Evolutionary conservation across 1,140 invertebrate species (phyloP).

Genomic region (Temnothorax curvispinosus): DNA sequence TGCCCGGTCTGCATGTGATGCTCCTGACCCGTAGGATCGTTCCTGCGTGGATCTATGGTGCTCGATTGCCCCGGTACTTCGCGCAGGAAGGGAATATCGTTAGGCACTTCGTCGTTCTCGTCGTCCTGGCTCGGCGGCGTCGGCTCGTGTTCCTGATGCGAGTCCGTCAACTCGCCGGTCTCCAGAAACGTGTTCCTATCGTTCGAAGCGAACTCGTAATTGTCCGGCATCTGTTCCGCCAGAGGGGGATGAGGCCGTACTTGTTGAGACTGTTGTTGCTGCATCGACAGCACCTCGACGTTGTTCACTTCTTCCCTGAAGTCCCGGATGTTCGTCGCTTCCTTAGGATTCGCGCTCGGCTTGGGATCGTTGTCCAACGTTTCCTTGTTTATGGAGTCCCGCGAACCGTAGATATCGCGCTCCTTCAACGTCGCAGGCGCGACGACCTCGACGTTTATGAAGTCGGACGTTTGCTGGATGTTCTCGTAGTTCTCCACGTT

Average conservation of each 20-base stretch:
- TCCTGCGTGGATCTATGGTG: conserved; percentile 80
- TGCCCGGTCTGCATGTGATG: conserved; percentile 77
- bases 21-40: conserved; percentile 84
- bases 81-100: conserved; percentile 83
- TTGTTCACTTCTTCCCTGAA: conserved; percentile 80
- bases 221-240: conserved; percentile 79
- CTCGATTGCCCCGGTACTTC: conserved; percentile 84
- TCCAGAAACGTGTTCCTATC: conserved; percentile 84
- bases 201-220: conserved; percentile 84
- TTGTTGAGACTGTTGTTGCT: conserved; percentile 60
- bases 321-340: conserved; percentile 67
- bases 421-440: conserved; percentile 76
- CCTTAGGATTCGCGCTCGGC: conserved; percentile 67
- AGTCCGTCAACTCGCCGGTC: conserved; percentile 84
- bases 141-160: conserved; percentile 82
- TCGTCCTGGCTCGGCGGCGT: conserved; percentile 83
- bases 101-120: conserved; percentile 84
- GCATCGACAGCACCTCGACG: conserved; percentile 75
- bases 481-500: conserved; percentile 83
- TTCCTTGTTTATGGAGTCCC: conserved; percentile 83
- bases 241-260: conserved; percentile 68
- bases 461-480: conserved; percentile 80
- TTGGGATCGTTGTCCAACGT: conserved; percentile 82
- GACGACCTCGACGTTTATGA: conserved; percentile 82
- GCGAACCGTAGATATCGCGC: conserved; percentile 80